Evolutionary conservation across 2,888 invertebrate species (phyloP).

Genomic region (Aplocera efformata): DNA sequence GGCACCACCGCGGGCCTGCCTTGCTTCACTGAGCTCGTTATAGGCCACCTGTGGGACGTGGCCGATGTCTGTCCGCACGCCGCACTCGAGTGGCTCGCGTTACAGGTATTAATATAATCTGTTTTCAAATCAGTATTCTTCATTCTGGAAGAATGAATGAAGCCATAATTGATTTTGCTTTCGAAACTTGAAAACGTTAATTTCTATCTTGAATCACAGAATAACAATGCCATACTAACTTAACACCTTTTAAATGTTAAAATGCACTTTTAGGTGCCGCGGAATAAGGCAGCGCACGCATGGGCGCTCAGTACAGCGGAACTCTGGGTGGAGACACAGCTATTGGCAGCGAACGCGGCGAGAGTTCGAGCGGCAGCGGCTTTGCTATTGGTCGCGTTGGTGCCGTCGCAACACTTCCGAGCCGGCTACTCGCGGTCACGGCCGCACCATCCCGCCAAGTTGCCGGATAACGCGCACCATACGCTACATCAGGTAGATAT

Average conservation of each 20-base stretch:
- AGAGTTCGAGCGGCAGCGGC: conserved; percentile 93
- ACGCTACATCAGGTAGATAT: conserved; percentile 77
- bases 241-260: too few species aligned
- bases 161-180: too few species aligned
- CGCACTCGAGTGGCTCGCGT: conserved; percentile 94
- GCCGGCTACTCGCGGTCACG: conserved; percentile 88
- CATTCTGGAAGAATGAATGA: too few species aligned
- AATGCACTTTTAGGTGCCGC: conserved; percentile 76
- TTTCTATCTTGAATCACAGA: too few species aligned
- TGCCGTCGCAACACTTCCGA: conserved; percentile 94
- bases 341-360: conserved; percentile 91
- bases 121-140: too few species aligned
- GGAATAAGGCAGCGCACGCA: conserved; percentile 93
- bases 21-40: conserved; percentile 93
- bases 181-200: too few species aligned
- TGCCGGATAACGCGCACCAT: conserved; percentile 75
- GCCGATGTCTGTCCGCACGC: conserved; percentile 95
- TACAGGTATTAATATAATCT: too few species aligned
- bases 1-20: conserved; percentile 87
- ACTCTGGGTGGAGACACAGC: conserved; percentile 93
- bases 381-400: conserved; percentile 91
- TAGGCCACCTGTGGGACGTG: conserved; percentile 93
- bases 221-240: too few species aligned
- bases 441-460: conserved; percentile 56
- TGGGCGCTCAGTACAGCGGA: conserved; percentile 96